phyloP scores from a whole-genome alignment of 1,140 invertebrate genomes.

The Drusus annulatus region DNA sequence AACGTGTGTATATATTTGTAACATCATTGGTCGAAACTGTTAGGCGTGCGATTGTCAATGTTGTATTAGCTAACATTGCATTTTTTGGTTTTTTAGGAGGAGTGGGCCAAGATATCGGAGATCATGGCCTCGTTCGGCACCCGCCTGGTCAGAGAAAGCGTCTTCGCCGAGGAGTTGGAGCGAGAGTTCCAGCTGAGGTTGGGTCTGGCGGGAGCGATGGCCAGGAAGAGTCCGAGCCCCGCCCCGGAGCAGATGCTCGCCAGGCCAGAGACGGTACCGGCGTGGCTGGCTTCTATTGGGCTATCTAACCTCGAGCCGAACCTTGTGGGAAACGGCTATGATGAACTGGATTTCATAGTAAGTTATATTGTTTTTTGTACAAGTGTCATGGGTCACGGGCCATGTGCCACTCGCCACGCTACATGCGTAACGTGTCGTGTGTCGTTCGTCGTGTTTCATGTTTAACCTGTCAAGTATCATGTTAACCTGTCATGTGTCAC shows the following conservation, averaged over 20 bases:
- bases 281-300: constrained; percentile 85
- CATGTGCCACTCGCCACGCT: no score
- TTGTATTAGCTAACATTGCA: no score
- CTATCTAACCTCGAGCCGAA: constrained; percentile 88
- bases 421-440: no score
- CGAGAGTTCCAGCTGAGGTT: constrained; percentile 85
- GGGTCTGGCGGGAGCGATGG: no score
- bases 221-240: constrained; percentile 58
- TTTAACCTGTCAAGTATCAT: no score
- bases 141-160: constrained; percentile 83
- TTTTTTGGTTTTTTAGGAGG: constrained; percentile 76
- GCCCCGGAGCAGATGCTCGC: constrained; percentile 57
- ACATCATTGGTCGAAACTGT: no score
- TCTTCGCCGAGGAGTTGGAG: constrained; percentile 87
- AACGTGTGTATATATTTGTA: no score
- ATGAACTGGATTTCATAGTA: constrained; percentile 94
- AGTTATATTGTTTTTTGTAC: constrained; percentile 65
- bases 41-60: no score
- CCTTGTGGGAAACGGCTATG: constrained; percentile 91
- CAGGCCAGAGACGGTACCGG: constrained; percentile 73
- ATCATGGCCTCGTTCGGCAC: constrained; percentile 94
- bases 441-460: no score
- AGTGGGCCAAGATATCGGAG: constrained; percentile 95
- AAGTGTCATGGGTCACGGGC: no score
- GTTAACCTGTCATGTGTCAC: no score